Percentiles rank a stretch among this genome's conserved stretches.
These are phyloP conservation scores for Macquaria australasica DNA, from an alignment of 2,113 vertebrate genomes.

Conservation along the genomic window DNA sequence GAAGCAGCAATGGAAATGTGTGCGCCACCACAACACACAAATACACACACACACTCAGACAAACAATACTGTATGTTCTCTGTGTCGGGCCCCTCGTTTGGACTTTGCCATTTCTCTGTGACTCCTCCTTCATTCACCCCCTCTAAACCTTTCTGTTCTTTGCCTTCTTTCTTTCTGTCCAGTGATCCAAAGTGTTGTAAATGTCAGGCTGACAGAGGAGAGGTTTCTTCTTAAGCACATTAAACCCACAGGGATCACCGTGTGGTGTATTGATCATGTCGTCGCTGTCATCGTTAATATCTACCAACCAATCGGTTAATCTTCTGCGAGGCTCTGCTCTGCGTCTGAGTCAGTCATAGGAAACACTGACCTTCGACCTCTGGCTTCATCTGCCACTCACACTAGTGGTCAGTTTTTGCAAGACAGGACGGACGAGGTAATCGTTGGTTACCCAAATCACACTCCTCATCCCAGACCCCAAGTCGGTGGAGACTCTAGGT, in stretches of 20 bases:
- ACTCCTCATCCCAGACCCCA: slow-evolving; percentile 26
- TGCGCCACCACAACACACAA: slow-evolving; percentile 67
- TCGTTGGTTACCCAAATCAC: slow-evolving; percentile 48
- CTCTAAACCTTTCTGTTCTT: slow-evolving; percentile 17
- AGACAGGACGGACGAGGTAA: slow-evolving; percentile 62
- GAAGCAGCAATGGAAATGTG: slow-evolving; percentile 83
- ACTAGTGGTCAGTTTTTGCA: slow-evolving; percentile 57
- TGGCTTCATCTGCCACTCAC: slow-evolving; percentile 53
- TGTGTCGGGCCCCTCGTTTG: slow-evolving; percentile 34
- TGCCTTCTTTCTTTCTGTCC: slow-evolving; percentile 45
- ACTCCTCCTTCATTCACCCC: slow-evolving; percentile 22
- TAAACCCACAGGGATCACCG: slow-evolving; percentile 37
- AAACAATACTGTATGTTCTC: slow-evolving; percentile 65
- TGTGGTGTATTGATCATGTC: slow-evolving; percentile 23
- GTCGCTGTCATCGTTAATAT: slow-evolving; percentile 52
- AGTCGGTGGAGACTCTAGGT: neutral
- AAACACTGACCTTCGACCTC: slow-evolving; percentile 63
- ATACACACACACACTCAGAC: slow-evolving; percentile 47
- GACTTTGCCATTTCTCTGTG: slow-evolving; percentile 56
- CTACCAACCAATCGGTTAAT: slow-evolving; percentile 73
- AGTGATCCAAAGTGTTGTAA: slow-evolving; percentile 59
- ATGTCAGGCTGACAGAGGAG: slow-evolving; percentile 56
- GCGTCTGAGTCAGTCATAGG: slow-evolving; percentile 71
- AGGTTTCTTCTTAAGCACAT: slow-evolving; percentile 36
- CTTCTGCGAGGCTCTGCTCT: slow-evolving; percentile 81